Percentiles rank a stretch among this genome's conserved stretches.
Conservation (phyloP, 2,113 vertebrate species). For the Leptodactylus fuscus region DNA sequence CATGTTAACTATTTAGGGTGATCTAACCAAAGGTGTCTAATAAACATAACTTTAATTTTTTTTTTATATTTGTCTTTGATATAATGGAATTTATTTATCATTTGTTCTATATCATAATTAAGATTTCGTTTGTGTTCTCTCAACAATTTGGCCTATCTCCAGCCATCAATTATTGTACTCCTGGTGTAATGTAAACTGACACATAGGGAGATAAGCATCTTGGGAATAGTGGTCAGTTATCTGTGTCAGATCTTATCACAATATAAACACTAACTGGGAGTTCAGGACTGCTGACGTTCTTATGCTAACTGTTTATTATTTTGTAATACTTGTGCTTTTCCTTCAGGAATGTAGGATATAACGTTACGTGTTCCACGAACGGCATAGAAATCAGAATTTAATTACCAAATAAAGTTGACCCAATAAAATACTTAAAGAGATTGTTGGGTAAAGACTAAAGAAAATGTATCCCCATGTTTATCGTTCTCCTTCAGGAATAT, state of each 20-base stretch:
- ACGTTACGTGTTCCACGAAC: background rate
- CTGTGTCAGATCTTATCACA: constrained; percentile 12
- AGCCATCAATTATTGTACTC: background rate
- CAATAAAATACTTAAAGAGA: background rate
- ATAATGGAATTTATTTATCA: background rate
- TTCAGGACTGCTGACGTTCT: background rate
- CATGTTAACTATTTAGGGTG: no score
- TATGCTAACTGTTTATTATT: constrained; percentile 16
- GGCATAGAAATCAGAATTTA: background rate
- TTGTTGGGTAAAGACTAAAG: no score
- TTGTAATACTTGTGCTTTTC: background rate
- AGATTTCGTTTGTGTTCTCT: background rate
- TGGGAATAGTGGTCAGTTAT: background rate
- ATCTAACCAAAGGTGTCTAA: background rate
- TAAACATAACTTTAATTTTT: background rate
- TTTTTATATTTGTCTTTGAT: background rate
- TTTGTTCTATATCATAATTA: background rate
- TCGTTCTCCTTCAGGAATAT: no score
- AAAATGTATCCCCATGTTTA: no score
- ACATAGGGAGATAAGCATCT: constrained; percentile 21
- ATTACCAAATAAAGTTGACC: background rate
- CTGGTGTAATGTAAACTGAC: constrained; percentile 10
- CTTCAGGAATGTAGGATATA: constrained; percentile 7
- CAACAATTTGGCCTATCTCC: background rate
- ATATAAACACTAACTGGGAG: constrained; percentile 22